Percentiles rank a stretch among this genome's conserved stretches.
Evolutionary conservation across 2,113 vertebrate species (phyloP).

Genomic region (Dicentrarchus labrax): DNA sequence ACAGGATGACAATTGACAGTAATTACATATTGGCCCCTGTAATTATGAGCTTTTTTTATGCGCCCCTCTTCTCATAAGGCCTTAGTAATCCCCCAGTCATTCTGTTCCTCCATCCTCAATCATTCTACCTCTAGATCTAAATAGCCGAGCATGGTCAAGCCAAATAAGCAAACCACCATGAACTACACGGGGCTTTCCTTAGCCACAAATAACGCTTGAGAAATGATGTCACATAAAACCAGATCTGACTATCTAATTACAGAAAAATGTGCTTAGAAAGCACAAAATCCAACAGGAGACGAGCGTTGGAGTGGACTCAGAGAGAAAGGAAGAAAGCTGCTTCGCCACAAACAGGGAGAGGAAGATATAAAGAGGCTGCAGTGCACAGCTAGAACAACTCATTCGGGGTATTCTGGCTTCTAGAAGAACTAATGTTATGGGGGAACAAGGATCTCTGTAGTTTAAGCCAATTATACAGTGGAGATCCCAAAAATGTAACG

Average conservation of each 20-base stretch:
- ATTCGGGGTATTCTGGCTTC: slow-evolving; percentile 41
- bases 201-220: slow-evolving; percentile 61
- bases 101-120: slow-evolving; percentile 48
- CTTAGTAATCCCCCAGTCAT: slow-evolving; percentile 63
- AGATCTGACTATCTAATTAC: slow-evolving; percentile 68
- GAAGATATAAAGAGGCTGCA: slow-evolving; percentile 32
- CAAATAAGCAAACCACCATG: slow-evolving; percentile 64
- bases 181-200: slow-evolving; percentile 63
- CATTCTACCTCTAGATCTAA: slow-evolving; percentile 50
- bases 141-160: slow-evolving; percentile 58
- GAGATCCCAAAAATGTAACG: slow-evolving; percentile 48
- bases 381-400: slow-evolving; percentile 20
- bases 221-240: slow-evolving; percentile 73
- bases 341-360: slow-evolving; percentile 52
- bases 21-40: slow-evolving; percentile 62
- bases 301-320: slow-evolving; percentile 37
- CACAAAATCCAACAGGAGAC: slow-evolving; percentile 53
- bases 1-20: slow-evolving; percentile 71
- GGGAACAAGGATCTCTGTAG: slow-evolving; percentile 15
- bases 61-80: slow-evolving; percentile 43
- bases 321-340: slow-evolving; percentile 27
- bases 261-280: slow-evolving; percentile 68
- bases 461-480: slow-evolving; percentile 49
- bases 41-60: slow-evolving; percentile 66
- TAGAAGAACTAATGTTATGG: slow-evolving; percentile 43